Evolutionary conservation across 2,888 invertebrate species (phyloP).

Genomic region (Lycaena phlaeas): DNA sequence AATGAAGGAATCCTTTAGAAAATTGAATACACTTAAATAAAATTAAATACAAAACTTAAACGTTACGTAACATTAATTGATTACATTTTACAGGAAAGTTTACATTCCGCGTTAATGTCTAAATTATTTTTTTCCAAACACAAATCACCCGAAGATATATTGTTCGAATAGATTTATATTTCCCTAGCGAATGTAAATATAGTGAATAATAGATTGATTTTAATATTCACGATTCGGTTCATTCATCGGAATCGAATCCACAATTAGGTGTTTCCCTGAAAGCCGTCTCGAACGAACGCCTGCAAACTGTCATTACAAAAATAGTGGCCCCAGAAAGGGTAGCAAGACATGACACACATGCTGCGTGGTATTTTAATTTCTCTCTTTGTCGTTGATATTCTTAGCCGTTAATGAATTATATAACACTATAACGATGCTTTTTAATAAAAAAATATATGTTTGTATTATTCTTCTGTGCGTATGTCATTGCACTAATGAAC

Average conservation of each 20-base stretch:
- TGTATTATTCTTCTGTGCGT: too few relatives aligned
- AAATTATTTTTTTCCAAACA: constrained; percentile 7
- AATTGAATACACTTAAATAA: too few relatives aligned
- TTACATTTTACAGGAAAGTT: too few relatives aligned
- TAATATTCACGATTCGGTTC: constrained; percentile 22
- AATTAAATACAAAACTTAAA: too few relatives aligned
- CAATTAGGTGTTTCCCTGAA: constrained; percentile 63
- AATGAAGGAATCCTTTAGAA: too few relatives aligned
- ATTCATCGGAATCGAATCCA: constrained; percentile 41
- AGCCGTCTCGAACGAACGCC: constrained; percentile 37
- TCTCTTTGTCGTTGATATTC: constrained; percentile 32
- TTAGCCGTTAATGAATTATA: constrained; percentile 16
- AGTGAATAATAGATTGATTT: constrained; percentile 26
- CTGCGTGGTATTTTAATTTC: constrained; percentile 47
- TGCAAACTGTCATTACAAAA: constrained; percentile 68
- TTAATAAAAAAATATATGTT: too few relatives aligned
- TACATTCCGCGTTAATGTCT: too few relatives aligned
- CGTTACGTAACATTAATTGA: too few relatives aligned
- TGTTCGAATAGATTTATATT: constrained; percentile 22
- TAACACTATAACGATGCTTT: constrained; percentile 9
- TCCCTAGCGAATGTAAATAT: constrained; percentile 19
- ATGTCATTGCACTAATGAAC: too few relatives aligned
- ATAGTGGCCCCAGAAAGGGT: constrained; percentile 69
- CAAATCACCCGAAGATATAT: constrained; percentile 19
- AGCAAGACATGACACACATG: constrained; percentile 63